Conservation (phyloP, 1,140 invertebrate genomes). For the Oryzaephilus surinamensis region DNA sequence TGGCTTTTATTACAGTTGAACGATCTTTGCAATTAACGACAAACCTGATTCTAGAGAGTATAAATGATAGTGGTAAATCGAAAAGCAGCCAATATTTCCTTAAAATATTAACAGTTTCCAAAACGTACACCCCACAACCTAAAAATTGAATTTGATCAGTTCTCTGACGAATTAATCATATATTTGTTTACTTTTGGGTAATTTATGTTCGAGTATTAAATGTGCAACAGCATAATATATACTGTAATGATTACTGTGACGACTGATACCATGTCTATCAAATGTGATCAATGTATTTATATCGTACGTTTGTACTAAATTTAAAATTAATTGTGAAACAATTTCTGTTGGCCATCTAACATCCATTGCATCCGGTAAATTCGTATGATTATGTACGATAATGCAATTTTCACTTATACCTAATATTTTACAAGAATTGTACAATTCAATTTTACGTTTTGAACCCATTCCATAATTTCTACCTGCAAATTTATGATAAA, state of each 20-base stretch:
- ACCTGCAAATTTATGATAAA: slow-evolving; percentile 45
- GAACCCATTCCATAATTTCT: slow-evolving; percentile 59
- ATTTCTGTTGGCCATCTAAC: slow-evolving; percentile 64
- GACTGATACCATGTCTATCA: slow-evolving; percentile 80
- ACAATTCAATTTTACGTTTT: slow-evolving; percentile 64
- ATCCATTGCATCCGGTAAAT: slow-evolving; percentile 64
- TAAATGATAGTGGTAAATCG: slow-evolving; percentile 68
- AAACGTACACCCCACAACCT: slow-evolving; percentile 69
- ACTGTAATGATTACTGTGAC: slow-evolving; percentile 80
- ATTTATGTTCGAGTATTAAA: slow-evolving; percentile 58
- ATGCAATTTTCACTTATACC: slow-evolving; percentile 70
- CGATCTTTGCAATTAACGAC: slow-evolving; percentile 45
- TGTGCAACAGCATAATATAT: slow-evolving; percentile 69
- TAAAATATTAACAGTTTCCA: slow-evolving; percentile 74
- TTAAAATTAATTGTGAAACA: slow-evolving; percentile 58
- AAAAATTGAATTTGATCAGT: slow-evolving; percentile 29
- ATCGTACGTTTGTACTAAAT: slow-evolving; percentile 59
- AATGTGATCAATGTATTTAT: slow-evolving; percentile 85
- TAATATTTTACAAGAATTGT: slow-evolving; percentile 61
- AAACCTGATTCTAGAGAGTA: slow-evolving; percentile 65
- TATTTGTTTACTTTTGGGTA: slow-evolving; percentile 51
- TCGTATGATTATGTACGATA: slow-evolving; percentile 55
- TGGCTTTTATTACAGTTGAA: slow-evolving; percentile 55
- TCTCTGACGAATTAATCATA: neutral
- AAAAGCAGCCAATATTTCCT: slow-evolving; percentile 79